Evolutionary conservation across 1,140 invertebrate genomes (phyloP), one percentile per base, ranked within the genome.

Genomic region (Telenomus remus): DNA sequence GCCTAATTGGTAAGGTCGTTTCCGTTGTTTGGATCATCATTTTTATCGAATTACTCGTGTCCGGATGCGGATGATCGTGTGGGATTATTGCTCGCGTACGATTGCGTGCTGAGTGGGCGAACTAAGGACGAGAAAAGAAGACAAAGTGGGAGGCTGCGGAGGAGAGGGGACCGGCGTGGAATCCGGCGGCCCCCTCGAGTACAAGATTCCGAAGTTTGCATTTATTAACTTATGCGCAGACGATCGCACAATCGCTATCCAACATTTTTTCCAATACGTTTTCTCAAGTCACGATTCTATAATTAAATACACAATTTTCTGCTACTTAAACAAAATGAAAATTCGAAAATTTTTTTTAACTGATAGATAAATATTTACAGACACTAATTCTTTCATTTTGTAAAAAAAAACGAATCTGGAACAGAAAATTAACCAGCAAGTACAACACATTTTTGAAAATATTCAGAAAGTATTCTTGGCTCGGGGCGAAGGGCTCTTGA

Each of bases 1-100:
- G 44, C 57, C 72, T 76, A 76, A 76, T 73, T 74, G 65, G 70
- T 71, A 66, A 78, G 63, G 71, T 64, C 66, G 66, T 70, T 78
- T 73, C 76, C 76, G 76, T 78, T 78, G 70, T 78, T 78, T 73
- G 64, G 65, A 54, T 60, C 65, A 47, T 57, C 60, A 47, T 72
- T 70, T 71, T 73, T 78, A 74, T 74, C 69, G 65, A 73, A 70
- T 78, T 73, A 73, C 65, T 68, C 61, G 65, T 73, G 60, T 77
- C 75, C 75, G 75, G 75, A 77, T 77, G 69, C 57, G 69, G 72
- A 65, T 48, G 75, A 77, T 72, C 75, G 75, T 77, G 75, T 77
- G 75, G 75, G 75, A 77, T 77, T 77, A 69, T 55, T 73, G 75
- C 63, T 34, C 69, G 55, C 46, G 64, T 59, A 72, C 69, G 75